Conservation (phyloP, 2,113 vertebrate genomes). For the Heterotis niloticus region DNA sequence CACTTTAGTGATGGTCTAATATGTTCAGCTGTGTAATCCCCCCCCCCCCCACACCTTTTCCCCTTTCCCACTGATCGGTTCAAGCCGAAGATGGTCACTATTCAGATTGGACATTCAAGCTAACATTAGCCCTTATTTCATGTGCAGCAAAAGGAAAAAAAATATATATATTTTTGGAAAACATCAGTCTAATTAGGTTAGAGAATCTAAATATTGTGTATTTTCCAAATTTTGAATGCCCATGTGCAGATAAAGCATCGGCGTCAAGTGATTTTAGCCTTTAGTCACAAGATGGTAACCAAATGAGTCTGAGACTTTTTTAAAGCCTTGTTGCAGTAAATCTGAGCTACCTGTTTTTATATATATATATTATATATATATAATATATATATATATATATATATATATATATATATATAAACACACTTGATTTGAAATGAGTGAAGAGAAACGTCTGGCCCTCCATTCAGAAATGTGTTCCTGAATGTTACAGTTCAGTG, state of each 20-base stretch:
- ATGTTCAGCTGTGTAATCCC: no score
- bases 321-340: neutral
- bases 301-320: no score
- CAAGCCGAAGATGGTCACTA: neutral
- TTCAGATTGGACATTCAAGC: neutral
- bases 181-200: neutral
- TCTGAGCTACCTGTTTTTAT: neutral
- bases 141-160: no score
- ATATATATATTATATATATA: neutral
- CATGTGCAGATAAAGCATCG: neutral
- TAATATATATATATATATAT: no score
- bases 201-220: slow-evolving; percentile 1
- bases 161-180: neutral
- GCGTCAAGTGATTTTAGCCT: no score
- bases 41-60: no score
- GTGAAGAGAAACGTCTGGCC: no score
- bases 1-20: neutral
- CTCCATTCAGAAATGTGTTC: neutral
- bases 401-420: no score
- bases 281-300: no score
- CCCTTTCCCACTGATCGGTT: neutral
- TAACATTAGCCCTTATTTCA: neutral
- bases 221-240: neutral
- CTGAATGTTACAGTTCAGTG: neutral
- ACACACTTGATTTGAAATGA: no score